Evolutionary conservation across 2,113 vertebrate genomes (phyloP), one percentile per base, ranked within the genome.

Genomic region (Heloderma charlesbogerti): DNA sequence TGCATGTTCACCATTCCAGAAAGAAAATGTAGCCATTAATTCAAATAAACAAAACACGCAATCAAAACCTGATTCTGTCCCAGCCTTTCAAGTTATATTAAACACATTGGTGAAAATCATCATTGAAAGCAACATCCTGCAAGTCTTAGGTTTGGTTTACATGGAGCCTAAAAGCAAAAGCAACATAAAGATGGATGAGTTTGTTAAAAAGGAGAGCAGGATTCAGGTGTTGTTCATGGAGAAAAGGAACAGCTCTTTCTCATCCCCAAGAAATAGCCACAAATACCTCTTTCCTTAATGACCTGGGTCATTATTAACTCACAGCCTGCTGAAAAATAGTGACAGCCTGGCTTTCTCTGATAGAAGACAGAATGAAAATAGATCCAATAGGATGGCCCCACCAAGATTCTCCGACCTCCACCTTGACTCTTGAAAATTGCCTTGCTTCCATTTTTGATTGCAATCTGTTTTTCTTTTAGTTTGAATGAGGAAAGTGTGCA

Each of bases 91-190:
- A 93, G 89, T 31, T 31, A 54, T 77, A 92, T 94, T 92, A 94
- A 91, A 90, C 91, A 93, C 93, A 95, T 93, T 86, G 87, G 87
- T 93, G 94, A 84, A 90, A 86, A 92, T 45, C 88, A 95, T 94
- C 88, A 92, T 96, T 95, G 93, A 92, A 93, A 95, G 79, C 90
- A 96, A 92, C 93, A 93, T 80, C 91, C 92, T 95, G 90, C 9
- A 43, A 94, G 94, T 10, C 43, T 51, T 94, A 91, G 78, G 77
- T 75, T 92, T 94, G 90, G 94, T 94, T 94, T 91, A 88, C 81
- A 93, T 93, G 94, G 88, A 92, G 91, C 93, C 90, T 91, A 31
- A 34, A 88, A 90, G 91, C 91, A 95, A 92, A 95, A 82, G 87
- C 89, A 77, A 79, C 92, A 80, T 82, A 89, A 94, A 94, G 95